Evolutionary conservation across 2,888 invertebrate genomes (phyloP).

Genomic region (Odontomyia ornata): DNA sequence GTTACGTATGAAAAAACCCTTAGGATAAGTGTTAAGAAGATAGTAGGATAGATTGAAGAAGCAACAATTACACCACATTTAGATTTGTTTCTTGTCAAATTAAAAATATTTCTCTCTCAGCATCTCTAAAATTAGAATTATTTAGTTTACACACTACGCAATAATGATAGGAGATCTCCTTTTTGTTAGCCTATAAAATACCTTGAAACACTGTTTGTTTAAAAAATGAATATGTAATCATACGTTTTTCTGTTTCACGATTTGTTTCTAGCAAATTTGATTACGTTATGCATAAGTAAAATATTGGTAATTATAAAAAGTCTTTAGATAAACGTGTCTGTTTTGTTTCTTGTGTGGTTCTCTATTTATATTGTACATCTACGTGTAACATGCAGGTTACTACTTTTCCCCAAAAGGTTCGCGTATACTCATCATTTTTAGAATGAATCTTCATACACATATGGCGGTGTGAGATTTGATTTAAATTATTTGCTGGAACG

Average conservation of each 20-base stretch:
- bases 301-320: constrained; percentile 36
- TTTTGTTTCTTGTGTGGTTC: neutral
- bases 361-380: neutral
- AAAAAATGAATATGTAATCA: constrained; percentile 19
- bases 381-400: neutral
- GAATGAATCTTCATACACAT: neutral
- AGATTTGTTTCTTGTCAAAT: neutral
- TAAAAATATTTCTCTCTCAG: neutral
- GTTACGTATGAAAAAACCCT: constrained; percentile 5
- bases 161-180: constrained; percentile 38
- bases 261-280: neutral
- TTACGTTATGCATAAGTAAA: constrained; percentile 5
- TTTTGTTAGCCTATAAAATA: constrained; percentile 35
- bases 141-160: constrained; percentile 11
- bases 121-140: constrained; percentile 12
- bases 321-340: constrained; percentile 35
- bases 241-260: neutral
- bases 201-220: constrained; percentile 14
- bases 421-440: constrained; percentile 6
- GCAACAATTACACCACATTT: constrained; percentile 37
- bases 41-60: neutral
- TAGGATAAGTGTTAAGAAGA: neutral
- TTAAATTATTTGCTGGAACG: neutral
- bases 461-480: neutral
- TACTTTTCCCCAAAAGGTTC: neutral